Base-by-base conservation (phyloP, 2,113 vertebrate genomes). In the Macquaria ambigua region DNA sequence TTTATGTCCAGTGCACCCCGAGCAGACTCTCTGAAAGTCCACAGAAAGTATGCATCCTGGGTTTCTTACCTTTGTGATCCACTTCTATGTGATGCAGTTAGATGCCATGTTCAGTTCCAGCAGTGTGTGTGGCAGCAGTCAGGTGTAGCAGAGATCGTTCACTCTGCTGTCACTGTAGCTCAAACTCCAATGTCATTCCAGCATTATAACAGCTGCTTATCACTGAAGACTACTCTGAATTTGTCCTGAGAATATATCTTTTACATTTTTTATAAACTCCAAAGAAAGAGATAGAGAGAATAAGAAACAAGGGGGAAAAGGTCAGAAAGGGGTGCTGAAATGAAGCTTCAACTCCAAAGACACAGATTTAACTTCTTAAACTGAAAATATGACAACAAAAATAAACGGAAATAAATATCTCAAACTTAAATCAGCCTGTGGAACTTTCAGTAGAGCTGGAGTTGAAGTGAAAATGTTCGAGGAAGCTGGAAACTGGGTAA, bases 21-120 rank as follows among this genome's bases (percentile, higher is more conserved):
- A 39, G 41, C 14, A 15, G 46, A 16, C 46, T 15, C 46, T 15
- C 46, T 48, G 46, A 48, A 48, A 48, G 46, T 48, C 43, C 43
- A 11, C 43, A 48, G 46, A 48, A 48, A 48, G 4, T 14, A 48
- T 48, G 16, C 48, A 8, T 66, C 11, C 0, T 3, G 2, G 14
- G 6, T 61, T n/a, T 82, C 90, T 78, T 86, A 93, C 92, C 89
- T 90, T 21, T 77, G 41, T 37, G 66, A 68, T 70, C 6, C 20
- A 5, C 41, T 31, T 67, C 75, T 91, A 83, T 55, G 82, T 75
- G 61, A 74, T 15, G 61, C 74, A 67, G n/a, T 34, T 56, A 58
- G 79, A 66, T 1, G 37, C 16, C 88, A 89, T 88, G 70, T 25
- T 74, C 15, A 50, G 83, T 50, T 46, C 8, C 62, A 46, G 71